Percentiles rank a stretch among this genome's conserved stretches.
phyloP scores from a whole-genome alignment of 2,113 vertebrate genomes.

The Zosterops hypoxanthus region DNA sequence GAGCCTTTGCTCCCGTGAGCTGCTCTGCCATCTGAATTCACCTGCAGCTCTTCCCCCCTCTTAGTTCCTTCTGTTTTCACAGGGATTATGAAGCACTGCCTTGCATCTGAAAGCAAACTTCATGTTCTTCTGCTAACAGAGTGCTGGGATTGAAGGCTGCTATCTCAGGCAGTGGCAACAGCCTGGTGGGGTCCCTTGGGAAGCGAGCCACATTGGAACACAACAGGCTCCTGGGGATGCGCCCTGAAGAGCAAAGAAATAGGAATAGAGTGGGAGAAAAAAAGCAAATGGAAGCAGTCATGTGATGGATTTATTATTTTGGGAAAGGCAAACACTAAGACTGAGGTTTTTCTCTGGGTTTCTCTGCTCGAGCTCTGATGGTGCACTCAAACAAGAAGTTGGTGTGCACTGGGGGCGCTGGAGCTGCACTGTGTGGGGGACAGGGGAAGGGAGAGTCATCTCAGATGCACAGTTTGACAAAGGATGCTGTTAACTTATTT shows the following conservation, averaged over 20 bases:
- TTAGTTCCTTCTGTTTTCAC: background rate
- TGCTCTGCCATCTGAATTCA: background rate
- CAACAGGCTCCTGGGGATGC: background rate
- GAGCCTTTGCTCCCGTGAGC: background rate
- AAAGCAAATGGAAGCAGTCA: background rate
- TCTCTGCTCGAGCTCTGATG: background rate
- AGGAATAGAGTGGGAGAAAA: background rate
- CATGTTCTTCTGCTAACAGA: background rate
- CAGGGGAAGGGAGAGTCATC: background rate
- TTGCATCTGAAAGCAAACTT: background rate
- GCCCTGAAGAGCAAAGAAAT: background rate
- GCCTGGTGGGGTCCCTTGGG: background rate
- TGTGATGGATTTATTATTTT: background rate
- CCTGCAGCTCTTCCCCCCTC: background rate
- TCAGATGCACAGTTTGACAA: background rate
- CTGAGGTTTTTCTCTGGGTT: background rate
- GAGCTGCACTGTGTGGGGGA: fast-evolving
- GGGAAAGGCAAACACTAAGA: background rate
- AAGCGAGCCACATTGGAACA: fast-evolving
- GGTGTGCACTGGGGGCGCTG: background rate
- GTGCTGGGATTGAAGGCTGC: fast-evolving
- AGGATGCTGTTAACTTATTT: background rate
- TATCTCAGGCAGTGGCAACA: background rate
- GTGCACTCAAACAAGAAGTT: background rate
- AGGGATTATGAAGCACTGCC: background rate